Percentiles rank a stretch among this genome's conserved stretches.
Conservation (phyloP, 2,797 vertebrate genomes). For the Parauchenoglanis ngamensis region DNA sequence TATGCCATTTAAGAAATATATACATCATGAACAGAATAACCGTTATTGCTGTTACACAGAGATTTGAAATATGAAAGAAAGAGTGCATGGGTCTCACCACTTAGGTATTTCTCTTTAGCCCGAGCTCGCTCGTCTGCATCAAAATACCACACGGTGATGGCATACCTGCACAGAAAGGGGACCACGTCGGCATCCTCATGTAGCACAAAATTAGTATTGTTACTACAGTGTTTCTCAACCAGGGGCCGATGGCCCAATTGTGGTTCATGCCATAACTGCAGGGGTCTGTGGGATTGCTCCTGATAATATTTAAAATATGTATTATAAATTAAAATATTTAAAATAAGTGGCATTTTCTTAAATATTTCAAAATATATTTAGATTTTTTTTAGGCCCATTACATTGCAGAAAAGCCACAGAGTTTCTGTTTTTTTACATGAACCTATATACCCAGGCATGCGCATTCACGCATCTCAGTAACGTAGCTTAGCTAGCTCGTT, state of each 20-base stretch:
- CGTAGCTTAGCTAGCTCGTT: too few relatives aligned
- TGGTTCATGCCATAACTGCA: not conserved
- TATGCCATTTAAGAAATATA: not conserved
- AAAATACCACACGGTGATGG: constrained; percentile 99
- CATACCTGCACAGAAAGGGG: constrained; percentile 87
- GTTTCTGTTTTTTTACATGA: too few relatives aligned
- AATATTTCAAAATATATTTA: too few relatives aligned
- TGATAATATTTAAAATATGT: not conserved
- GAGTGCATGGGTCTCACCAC: constrained; percentile 76
- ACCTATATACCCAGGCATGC: too few relatives aligned
- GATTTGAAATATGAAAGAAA: constrained; percentile 18
- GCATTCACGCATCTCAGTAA: too few relatives aligned
- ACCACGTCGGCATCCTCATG: not conserved
- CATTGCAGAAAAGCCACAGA: too few relatives aligned
- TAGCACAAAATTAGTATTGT: not conserved
- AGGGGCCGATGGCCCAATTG: not conserved
- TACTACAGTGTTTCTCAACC: not conserved
- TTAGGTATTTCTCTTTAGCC: constrained; percentile 98
- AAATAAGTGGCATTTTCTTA: not conserved
- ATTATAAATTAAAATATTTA: not conserved
- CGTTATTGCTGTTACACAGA: not conserved
- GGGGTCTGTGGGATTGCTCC: not conserved
- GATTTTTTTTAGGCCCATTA: too few relatives aligned
- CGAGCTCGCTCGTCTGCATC: constrained; percentile 95
- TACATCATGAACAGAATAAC: not conserved